phyloP scores from a whole-genome alignment of 2,113 vertebrate genomes.

The Shinisaurus crocodilurus region DNA sequence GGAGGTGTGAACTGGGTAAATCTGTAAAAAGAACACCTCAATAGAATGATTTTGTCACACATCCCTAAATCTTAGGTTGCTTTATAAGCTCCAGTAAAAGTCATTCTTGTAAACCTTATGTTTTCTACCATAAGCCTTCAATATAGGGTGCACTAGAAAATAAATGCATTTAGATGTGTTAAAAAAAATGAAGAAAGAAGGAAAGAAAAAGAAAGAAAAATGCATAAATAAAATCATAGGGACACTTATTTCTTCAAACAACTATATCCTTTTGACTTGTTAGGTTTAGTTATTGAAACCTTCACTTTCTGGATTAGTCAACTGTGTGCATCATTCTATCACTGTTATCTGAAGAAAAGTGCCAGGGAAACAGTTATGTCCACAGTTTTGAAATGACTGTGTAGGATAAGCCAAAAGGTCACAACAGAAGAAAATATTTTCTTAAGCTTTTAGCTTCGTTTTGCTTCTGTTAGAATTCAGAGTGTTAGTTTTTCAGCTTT shows the following conservation, averaged over 20 bases:
- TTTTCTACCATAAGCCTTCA: neutral
- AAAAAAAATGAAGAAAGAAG: too few species aligned
- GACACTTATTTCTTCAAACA: neutral
- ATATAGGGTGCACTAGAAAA: neutral
- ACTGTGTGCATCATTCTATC: neutral
- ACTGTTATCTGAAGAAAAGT: conserved; percentile 3
- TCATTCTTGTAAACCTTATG: neutral
- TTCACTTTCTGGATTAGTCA: neutral
- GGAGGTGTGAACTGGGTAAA: too few species aligned
- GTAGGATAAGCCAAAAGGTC: neutral
- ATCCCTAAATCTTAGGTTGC: neutral
- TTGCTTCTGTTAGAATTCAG: conserved; percentile 7
- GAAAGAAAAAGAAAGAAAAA: neutral
- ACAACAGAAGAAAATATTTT: conserved; percentile 14
- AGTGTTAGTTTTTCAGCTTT: conserved; percentile 6
- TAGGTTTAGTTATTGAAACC: conserved; percentile 13
- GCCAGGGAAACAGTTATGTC: conserved; percentile 9
- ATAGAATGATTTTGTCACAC: too few species aligned
- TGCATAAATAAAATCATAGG: neutral
- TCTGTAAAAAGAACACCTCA: too few species aligned
- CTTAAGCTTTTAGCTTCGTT: neutral
- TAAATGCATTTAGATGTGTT: neutral
- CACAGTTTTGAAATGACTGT: conserved; percentile 7
- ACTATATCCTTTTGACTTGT: neutral
- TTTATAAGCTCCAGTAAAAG: neutral